Percentiles rank a stretch among this genome's conserved stretches.
Evolutionary conservation across 1,140 invertebrate genomes (phyloP).

Genomic region (Drosophila kanapiae): DNA sequence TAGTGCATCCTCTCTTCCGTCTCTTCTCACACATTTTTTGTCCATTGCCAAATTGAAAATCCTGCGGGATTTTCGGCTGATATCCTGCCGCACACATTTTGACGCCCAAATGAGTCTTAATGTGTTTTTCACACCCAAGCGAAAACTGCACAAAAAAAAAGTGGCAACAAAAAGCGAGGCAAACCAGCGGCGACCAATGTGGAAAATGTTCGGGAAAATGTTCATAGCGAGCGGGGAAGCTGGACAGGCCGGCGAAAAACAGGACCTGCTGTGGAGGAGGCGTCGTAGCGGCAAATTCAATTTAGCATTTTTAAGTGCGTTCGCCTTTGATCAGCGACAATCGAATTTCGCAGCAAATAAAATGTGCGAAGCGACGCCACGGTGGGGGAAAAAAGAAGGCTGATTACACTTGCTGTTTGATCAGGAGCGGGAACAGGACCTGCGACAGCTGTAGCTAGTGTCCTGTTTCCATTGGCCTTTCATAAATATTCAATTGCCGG

Average conservation of each 20-base stretch:
- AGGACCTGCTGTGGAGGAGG: constrained; percentile 34
- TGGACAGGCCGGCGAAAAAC: constrained; percentile 29
- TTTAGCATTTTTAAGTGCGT: constrained; percentile 85
- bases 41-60: constrained; percentile 66
- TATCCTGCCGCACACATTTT: constrained; percentile 47
- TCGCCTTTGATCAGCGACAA: constrained; percentile 84
- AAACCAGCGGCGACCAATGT: constrained; percentile 43
- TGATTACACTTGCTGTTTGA: constrained; percentile 82
- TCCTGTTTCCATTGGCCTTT: constrained; percentile 40
- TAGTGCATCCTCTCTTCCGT: not conserved
- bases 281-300: constrained; percentile 84
- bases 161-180: constrained; percentile 4
- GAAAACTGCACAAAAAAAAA: constrained; percentile 9
- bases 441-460: constrained; percentile 41
- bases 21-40: constrained; percentile 3
- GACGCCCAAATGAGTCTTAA: constrained; percentile 79
- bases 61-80: constrained; percentile 57
- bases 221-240: constrained; percentile 42
- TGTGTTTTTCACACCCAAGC: constrained; percentile 75
- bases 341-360: constrained; percentile 82
- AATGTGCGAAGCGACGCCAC: constrained; percentile 57
- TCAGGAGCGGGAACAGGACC: constrained; percentile 45
- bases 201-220: constrained; percentile 66
- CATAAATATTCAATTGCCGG: constrained; percentile 76
- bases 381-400: constrained; percentile 28